Percentiles rank a stretch among this genome's conserved stretches.
Evolutionary conservation across 2,888 invertebrate genomes (phyloP).

Genomic region (Andrena haemorrhoa): DNA sequence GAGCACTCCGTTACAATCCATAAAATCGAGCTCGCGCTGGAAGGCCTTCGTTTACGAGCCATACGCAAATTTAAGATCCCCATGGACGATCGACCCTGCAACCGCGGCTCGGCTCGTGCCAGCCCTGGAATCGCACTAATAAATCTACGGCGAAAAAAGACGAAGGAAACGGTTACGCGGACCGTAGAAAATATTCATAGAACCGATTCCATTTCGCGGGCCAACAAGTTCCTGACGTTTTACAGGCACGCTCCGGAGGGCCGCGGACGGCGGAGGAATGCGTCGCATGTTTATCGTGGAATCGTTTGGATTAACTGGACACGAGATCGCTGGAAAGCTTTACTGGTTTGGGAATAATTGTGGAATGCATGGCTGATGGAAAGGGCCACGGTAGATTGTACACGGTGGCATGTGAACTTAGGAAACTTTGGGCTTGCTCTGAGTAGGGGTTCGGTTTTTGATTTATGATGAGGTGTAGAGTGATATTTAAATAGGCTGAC

Average conservation of each 20-base stretch:
- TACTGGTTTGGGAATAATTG: constrained; percentile 3
- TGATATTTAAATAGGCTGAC: too few species aligned
- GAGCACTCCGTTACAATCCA: constrained; percentile 60
- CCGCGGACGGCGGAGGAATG: neutral
- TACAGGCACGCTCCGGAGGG: constrained; percentile 1
- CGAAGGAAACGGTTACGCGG: constrained; percentile 33
- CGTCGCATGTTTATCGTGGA: constrained; percentile 16
- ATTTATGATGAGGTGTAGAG: too few species aligned
- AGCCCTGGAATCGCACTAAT: constrained; percentile 47
- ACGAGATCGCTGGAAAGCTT: neutral
- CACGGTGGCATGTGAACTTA: neutral
- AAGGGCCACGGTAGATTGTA: neutral
- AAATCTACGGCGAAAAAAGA: constrained; percentile 47
- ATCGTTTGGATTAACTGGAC: constrained; percentile 21
- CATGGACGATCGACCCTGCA: constrained; percentile 39
- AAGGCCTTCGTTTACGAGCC: constrained; percentile 58
- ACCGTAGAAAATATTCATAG: constrained; percentile 45
- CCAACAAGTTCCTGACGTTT: constrained; percentile 18
- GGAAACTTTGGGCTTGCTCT: neutral
- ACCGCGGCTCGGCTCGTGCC: constrained; percentile 37
- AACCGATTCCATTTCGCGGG: constrained; percentile 30
- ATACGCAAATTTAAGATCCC: constrained; percentile 64
- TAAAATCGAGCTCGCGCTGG: constrained; percentile 52
- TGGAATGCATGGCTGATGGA: neutral
- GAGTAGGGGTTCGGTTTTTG: too few species aligned